Conservation (phyloP, 2,888 invertebrate genomes). For the Epistrophella euchroma region DNA sequence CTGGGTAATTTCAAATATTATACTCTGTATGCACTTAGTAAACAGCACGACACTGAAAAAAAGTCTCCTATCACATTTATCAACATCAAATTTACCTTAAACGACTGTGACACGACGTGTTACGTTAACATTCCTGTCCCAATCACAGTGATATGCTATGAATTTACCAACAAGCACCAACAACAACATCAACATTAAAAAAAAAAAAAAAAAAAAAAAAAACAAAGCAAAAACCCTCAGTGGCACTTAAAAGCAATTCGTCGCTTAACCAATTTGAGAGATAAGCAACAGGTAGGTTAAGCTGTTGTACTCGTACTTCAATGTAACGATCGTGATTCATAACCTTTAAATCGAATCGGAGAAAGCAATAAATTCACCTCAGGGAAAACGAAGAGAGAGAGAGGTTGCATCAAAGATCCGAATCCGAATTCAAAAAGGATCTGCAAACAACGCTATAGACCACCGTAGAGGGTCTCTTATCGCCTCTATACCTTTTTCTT, state of each 20-base stretch:
- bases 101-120: constrained; percentile 62
- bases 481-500: constrained; percentile 62
- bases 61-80: constrained; percentile 53
- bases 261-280: constrained; percentile 55
- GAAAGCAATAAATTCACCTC: constrained; percentile 39
- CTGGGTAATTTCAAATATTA: constrained; percentile 37
- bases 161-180: constrained; percentile 3
- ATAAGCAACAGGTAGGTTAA: constrained; percentile 68
- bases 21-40: constrained; percentile 55
- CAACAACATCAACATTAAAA: neutral
- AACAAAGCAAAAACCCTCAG: constrained; percentile 48
- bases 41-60: constrained; percentile 62
- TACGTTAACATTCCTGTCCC: constrained; percentile 60
- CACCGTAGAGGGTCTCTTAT: constrained; percentile 66
- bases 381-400: neutral
- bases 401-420: constrained; percentile 35
- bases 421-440: constrained; percentile 56
- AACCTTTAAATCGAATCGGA: constrained; percentile 32
- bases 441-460: constrained; percentile 64
- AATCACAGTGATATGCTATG: neutral
- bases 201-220: constrained; percentile 21
- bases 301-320: constrained; percentile 4
- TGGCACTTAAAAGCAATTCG: constrained; percentile 70
- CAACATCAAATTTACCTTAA: constrained; percentile 66
- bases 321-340: constrained; percentile 57